A percentile compares a stretch with the other conserved stretches of the same genome.
phyloP scores from a whole-genome alignment of 2,113 vertebrate genomes.

The Bathybates hornii region DNA sequence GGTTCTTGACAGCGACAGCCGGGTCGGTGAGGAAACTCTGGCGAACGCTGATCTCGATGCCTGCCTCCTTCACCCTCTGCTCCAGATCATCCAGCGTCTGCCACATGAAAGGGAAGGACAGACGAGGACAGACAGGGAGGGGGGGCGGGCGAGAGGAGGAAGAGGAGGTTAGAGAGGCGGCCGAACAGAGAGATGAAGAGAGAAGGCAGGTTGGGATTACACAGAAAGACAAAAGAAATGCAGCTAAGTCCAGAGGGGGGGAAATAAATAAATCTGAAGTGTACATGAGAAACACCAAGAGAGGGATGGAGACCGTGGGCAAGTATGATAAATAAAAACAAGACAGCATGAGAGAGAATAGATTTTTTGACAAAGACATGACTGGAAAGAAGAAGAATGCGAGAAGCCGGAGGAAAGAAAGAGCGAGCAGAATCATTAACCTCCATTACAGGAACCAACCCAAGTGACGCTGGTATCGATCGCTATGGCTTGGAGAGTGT shows the following conservation, averaged over 20 bases:
- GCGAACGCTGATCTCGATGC: conserved; percentile 92
- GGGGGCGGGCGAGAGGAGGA: neutral
- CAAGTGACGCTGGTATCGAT: conserved; percentile 40
- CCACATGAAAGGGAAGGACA: conserved; percentile 36
- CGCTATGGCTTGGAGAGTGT: conserved; percentile 12
- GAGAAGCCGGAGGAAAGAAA: neutral
- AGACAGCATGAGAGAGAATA: neutral
- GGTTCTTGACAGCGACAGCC: conserved; percentile 88
- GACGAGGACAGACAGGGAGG: neutral
- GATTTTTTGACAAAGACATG: conserved; percentile 9
- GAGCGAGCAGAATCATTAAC: conserved; percentile 48
- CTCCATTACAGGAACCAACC: conserved; percentile 43
- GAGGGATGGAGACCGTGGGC: neutral
- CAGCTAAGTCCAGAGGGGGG: neutral
- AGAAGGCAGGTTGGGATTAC: neutral
- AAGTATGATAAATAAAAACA: neutral
- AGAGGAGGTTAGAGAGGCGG: conserved; percentile 2
- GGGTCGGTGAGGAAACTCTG: conserved; percentile 96
- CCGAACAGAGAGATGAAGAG: neutral
- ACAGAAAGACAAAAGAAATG: conserved; percentile 1
- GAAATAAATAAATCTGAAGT: neutral
- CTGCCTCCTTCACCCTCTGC: conserved; percentile 86
- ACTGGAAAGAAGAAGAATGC: conserved; percentile 1
- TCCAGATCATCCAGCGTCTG: conserved; percentile 93
- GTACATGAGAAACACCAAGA: conserved; percentile 14